Percentiles rank a stretch among this genome's conserved stretches.
These are phyloP conservation scores for Aeoliscus strigatus DNA, from an alignment of 2,797 vertebrate genomes.

Conservation along the genomic window DNA sequence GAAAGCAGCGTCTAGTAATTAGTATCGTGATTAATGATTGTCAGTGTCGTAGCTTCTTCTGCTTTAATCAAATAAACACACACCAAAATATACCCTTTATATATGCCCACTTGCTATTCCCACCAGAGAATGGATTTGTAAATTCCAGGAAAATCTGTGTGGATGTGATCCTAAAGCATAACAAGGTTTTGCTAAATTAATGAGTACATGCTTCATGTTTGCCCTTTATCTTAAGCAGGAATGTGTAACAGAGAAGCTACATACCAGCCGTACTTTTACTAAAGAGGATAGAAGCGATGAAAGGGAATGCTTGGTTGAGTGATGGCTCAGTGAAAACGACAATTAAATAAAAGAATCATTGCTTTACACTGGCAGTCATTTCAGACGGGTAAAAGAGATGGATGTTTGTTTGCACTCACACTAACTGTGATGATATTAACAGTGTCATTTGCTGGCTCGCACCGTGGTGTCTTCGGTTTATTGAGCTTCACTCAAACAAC, in stretches of 20 bases:
- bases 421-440: slow-evolving; percentile 10
- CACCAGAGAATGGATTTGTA: slow-evolving; percentile 49
- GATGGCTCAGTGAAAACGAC: background rate
- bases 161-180: slow-evolving; percentile 26
- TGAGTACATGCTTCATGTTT: slow-evolving; percentile 60
- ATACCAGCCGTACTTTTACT: slow-evolving; percentile 3
- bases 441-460: slow-evolving; percentile 5
- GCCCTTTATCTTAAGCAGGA: slow-evolving; percentile 36
- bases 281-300: slow-evolving; percentile 5
- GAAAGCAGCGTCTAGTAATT: slow-evolving; percentile 76
- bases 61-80: slow-evolving; percentile 63
- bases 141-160: slow-evolving; percentile 35
- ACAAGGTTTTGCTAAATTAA: slow-evolving; percentile 62
- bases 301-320: slow-evolving; percentile 11
- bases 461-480: slow-evolving; percentile 1
- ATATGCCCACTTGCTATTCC: slow-evolving; percentile 28
- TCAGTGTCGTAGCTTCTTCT: slow-evolving; percentile 61
- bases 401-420: slow-evolving; percentile 4
- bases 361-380: background rate
- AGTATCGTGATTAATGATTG: slow-evolving; percentile 74
- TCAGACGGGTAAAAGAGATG: background rate
- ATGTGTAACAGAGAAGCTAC: slow-evolving; percentile 20
- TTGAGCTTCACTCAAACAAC: slow-evolving; percentile 20
- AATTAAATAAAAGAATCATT: slow-evolving; percentile 3
- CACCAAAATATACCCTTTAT: slow-evolving; percentile 49